Evolutionary conservation across 2,797 vertebrate genomes (phyloP), one percentile per base, ranked within the genome.

Genomic region (Phrynocephalus vlangalii): DNA sequence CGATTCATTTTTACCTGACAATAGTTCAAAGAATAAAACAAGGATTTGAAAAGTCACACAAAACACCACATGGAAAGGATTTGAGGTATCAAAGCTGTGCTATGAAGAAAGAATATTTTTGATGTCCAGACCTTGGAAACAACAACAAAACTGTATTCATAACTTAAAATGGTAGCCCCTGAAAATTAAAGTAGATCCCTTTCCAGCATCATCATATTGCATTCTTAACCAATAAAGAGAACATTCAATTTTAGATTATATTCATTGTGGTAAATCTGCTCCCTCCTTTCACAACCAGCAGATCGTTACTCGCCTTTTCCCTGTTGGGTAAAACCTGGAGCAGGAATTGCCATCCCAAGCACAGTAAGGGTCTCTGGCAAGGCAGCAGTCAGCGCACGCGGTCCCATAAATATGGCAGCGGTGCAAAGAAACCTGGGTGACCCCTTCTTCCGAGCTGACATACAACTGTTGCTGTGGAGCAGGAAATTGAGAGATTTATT

Each of bases 321-420:
- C 98, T 1, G 97, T 98, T 81, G 98, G 98, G 84, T 99, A 99
- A 95, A 99, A 99, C 86, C 98, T 97, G 8, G 99, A 99, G 96
- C 99, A 99, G 93, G 97, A 98, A 88, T 96, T 97, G 38, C 99
- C 99, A 5, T 99, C 99, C 99, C 99, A 99, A 91, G 99, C 99
- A 0, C 99, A 99, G 96, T 99, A 99, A 0, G 99, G 99, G 88
- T 99, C 99, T 72, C 99, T 95, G 50, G 99, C 99, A 0, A 99
- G 97, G 96, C 99, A 99, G 95, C 99, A 99, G 96, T 99, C 99
- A 0, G 99, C 99, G 1, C 99, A 99, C 38, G 99, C 99, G 0
- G 98, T 97, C 5, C 99, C 99, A 0, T 99, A 99, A 91, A 99
- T 97, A 90, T 98, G 97, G 90, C 99, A 99, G 56, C 98, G 98